phyloP scores from a whole-genome alignment of 2,113 vertebrate species.

The Podarcis muralis region DNA sequence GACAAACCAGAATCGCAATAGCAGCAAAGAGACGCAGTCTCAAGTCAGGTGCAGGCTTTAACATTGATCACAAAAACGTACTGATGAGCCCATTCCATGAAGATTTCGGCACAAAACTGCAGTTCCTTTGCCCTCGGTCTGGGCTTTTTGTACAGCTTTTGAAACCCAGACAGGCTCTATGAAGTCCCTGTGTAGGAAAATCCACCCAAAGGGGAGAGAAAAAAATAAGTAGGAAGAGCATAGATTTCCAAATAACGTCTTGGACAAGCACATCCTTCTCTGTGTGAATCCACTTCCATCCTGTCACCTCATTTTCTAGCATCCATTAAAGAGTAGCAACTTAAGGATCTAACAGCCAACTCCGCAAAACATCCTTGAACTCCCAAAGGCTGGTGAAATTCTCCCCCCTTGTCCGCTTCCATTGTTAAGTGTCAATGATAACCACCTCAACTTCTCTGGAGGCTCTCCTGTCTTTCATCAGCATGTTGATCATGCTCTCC shows the following conservation, averaged over 20 bases:
- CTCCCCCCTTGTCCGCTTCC: not conserved
- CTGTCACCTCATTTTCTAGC: not conserved
- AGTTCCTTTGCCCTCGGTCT: not conserved
- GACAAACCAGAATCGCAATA: not conserved
- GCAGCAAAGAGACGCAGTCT: not conserved
- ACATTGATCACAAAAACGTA: not conserved
- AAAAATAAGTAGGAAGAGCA: not conserved
- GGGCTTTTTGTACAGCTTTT: not conserved
- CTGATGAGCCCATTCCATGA: not conserved
- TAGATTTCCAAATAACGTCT: not conserved
- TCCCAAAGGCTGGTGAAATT: not conserved
- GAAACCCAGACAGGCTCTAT: not conserved
- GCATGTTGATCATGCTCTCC: slow-evolving; percentile 85
- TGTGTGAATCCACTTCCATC: not conserved
- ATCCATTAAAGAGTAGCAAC: not conserved
- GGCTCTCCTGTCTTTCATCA: slow-evolving; percentile 76
- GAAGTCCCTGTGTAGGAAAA: not conserved
- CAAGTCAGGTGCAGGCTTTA: not conserved
- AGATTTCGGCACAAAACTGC: not conserved
- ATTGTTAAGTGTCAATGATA: slow-evolving; percentile 76
- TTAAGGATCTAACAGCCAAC: not conserved
- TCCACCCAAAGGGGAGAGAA: not conserved
- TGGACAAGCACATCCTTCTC: not conserved
- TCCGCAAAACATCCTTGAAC: not conserved
- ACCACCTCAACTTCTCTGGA: slow-evolving; percentile 82